Conservation (phyloP, 2,888 invertebrate species). For the Pristionchus fissidentatus region DNA sequence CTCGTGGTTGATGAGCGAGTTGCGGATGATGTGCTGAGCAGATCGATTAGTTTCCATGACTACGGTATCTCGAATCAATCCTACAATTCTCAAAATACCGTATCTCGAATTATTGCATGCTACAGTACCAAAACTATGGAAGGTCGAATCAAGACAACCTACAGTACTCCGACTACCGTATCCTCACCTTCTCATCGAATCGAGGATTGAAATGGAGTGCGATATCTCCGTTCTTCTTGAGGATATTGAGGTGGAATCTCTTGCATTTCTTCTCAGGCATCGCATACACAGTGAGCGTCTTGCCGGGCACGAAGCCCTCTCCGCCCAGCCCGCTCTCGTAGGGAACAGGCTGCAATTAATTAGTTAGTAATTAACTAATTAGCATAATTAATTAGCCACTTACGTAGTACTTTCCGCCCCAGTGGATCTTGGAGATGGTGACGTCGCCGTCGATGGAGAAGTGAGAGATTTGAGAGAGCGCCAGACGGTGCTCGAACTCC, state of each 20-base stretch:
- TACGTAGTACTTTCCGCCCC: constrained; percentile 75
- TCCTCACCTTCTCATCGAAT: constrained; percentile 66
- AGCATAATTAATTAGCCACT: constrained; percentile 49
- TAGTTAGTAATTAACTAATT: background rate
- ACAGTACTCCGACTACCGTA: background rate
- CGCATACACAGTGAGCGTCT: constrained; percentile 71
- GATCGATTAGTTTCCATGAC: background rate
- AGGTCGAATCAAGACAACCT: background rate
- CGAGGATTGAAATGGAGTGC: constrained; percentile 66
- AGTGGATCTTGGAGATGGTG: constrained; percentile 70
- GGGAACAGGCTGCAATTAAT: constrained; percentile 67
- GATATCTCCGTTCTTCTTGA: constrained; percentile 69
- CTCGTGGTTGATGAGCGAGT: constrained; percentile 63
- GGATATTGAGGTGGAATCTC: constrained; percentile 66
- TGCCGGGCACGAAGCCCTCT: constrained; percentile 72
- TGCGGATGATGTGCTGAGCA: constrained; percentile 63
- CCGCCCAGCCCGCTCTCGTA: constrained; percentile 73
- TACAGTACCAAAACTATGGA: no score
- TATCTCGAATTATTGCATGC: no score
- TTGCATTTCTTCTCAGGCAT: constrained; percentile 74
- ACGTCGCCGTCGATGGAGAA: constrained; percentile 75
- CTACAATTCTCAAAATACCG: no score
- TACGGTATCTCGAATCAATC: background rate
- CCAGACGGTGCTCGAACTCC: constrained; percentile 74
- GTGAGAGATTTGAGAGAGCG: constrained; percentile 72